Base-by-base conservation (phyloP, 1,140 invertebrate genomes). In the Papilio xuthus region DNA sequence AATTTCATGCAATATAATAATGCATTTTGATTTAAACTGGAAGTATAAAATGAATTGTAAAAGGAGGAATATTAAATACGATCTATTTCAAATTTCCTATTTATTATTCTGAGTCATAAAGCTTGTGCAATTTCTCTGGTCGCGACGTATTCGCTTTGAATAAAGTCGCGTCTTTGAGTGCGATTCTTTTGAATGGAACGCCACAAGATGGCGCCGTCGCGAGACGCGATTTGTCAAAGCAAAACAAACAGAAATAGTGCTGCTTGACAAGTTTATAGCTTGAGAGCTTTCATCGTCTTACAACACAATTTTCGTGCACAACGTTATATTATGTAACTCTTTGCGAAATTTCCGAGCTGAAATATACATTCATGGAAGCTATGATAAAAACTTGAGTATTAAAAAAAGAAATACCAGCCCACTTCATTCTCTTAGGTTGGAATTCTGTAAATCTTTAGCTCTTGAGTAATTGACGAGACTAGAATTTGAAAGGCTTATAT, bases 1-100 rank as follows among this genome's bases (percentile, higher is more conserved):
- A 28, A 67, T 15, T 28, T 67, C n/a, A 18, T 18, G 87, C 90
- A 86, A 87, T 89, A 89, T 87, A 89, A 67, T 28, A 67, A 67
- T 67, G 26, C 60, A 67, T 4, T 6, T 32, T 28, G 26, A 67
- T 12, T 67, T 32, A 28, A 15, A 28, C 26, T 67, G 28, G 60
- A 67, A 6, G 69, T 13, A 15, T 70, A 41, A 70, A 41, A 42
- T 41, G n/a, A 41, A 42, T 41, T 42, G 18, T 67, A 67, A 67
- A 67, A 28, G 60, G 26, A 28, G 60, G 26, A 50, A 50, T 23
- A 44, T 32, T 60, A 60, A 76, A 42, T 42, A 56, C 74, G 32
- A 63, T 76, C 28, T 63, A 60, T 76, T 76, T 42, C 50, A 76
- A 63, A 76, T 76, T 60, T 63, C 26, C 74, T 63, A 63, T 76